Conservation (phyloP, 2,113 vertebrate species). For the Pipra filicauda region DNA sequence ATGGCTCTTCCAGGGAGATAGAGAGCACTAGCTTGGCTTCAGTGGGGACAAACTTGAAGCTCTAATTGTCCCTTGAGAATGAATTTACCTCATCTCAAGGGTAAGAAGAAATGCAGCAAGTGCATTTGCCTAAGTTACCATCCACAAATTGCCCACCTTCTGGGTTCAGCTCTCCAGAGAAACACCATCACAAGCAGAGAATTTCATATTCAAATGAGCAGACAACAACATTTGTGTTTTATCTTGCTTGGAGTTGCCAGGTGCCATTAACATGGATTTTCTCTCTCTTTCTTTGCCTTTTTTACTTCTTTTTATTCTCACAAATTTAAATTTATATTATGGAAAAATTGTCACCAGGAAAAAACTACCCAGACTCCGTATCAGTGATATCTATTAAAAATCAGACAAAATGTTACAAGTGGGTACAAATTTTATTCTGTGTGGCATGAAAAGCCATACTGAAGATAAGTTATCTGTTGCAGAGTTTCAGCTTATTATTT, state of each 20-base stretch:
- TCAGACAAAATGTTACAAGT: conserved; percentile 22
- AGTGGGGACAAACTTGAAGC: not conserved
- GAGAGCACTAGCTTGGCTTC: not conserved
- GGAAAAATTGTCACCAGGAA: conserved; percentile 34
- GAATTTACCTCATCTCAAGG: not conserved
- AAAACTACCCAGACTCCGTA: conserved; percentile 39
- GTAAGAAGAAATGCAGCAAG: not conserved
- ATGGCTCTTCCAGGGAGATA: not conserved
- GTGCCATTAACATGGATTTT: conserved; percentile 38
- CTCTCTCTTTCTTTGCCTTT: not conserved
- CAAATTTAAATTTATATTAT: conserved; percentile 54
- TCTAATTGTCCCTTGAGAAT: not conserved
- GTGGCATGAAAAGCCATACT: conserved; percentile 14
- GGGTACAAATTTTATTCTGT: not conserved
- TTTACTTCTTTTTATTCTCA: not conserved
- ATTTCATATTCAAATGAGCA: not conserved
- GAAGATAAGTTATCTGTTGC: conserved; percentile 38
- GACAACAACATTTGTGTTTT: not conserved
- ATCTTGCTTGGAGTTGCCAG: conserved; percentile 25
- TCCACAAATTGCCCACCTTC: not conserved
- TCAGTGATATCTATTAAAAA: conserved; percentile 53
- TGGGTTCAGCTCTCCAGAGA: not conserved
- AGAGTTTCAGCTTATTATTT: conserved; percentile 15
- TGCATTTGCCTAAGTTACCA: not conserved
- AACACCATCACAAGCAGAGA: not conserved